Percentiles rank a stretch among this genome's conserved stretches.
Conservation (phyloP, 2,797 vertebrate species). For the Lagothrix lagotricha region DNA sequence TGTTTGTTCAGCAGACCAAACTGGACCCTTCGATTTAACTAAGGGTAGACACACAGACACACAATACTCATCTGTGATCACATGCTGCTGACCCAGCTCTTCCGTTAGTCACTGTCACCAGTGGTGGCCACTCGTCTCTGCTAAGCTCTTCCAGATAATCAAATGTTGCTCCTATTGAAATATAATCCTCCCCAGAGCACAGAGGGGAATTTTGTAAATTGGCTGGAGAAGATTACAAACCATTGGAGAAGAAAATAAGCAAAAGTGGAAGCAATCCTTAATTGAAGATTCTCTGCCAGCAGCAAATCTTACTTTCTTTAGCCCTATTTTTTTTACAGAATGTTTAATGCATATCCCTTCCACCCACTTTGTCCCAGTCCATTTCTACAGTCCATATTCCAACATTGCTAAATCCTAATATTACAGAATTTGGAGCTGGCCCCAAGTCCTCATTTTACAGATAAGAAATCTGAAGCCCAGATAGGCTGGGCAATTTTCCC, state of each 20-base stretch:
- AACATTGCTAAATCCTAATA: neutral
- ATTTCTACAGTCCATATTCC: neutral
- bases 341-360: neutral
- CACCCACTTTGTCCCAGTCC: neutral
- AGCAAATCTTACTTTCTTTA: neutral
- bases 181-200: slow-evolving; percentile 36
- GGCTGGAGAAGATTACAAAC: slow-evolving; percentile 46
- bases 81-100: neutral
- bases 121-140: neutral
- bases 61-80: fast-evolving
- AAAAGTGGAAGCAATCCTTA: neutral
- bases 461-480: neutral
- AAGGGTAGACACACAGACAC: neutral
- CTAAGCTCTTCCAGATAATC: slow-evolving; percentile 41
- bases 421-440: neutral
- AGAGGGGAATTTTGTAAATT: slow-evolving; percentile 47
- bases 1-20: slow-evolving; percentile 69
- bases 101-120: slow-evolving; percentile 65
- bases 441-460: neutral
- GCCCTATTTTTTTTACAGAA: neutral
- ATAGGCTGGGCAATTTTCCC: neutral
- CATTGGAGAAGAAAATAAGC: slow-evolving; percentile 30
- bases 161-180: slow-evolving; percentile 33
- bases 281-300: slow-evolving; percentile 21
- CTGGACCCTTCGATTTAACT: slow-evolving; percentile 43